A percentile compares a stretch with the other conserved stretches of the same genome.
Conservation (phyloP, 2,888 invertebrate genomes). For the Cryptocephalus primarius region DNA sequence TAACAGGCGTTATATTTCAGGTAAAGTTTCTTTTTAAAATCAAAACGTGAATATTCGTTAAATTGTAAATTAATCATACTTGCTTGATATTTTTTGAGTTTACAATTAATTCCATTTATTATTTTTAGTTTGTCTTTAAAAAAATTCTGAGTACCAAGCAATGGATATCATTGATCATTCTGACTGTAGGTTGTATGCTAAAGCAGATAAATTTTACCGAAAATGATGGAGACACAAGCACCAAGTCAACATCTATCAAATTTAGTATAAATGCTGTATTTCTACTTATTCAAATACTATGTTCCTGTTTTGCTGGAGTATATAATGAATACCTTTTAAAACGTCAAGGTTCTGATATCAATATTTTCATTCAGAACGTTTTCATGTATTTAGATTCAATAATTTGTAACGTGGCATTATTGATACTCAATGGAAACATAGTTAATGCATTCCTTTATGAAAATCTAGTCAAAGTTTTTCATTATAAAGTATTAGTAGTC, state of each 20-base stretch:
- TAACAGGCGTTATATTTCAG: slow-evolving; percentile 87
- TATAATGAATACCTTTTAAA: slow-evolving; percentile 92
- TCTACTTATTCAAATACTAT: slow-evolving; percentile 70
- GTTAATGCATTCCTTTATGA: slow-evolving; percentile 46
- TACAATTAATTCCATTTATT: slow-evolving; percentile 5
- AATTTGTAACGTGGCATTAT: slow-evolving; percentile 70
- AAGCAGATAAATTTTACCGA: slow-evolving; percentile 60
- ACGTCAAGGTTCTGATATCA: slow-evolving; percentile 69
- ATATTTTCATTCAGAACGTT: slow-evolving; percentile 87
- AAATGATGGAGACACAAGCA: slow-evolving; percentile 22
- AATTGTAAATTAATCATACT: too few relatives aligned
- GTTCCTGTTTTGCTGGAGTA: slow-evolving; percentile 89
- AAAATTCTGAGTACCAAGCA: slow-evolving; percentile 69
- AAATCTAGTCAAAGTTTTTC: slow-evolving; percentile 46
- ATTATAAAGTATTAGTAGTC: slow-evolving; percentile 65
- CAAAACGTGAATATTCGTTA: too few relatives aligned
- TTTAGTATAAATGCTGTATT: slow-evolving; percentile 52
- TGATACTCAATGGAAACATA: slow-evolving; percentile 56
- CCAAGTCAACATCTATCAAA: slow-evolving; percentile 32
- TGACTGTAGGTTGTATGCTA: slow-evolving; percentile 84
- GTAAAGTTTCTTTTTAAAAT: slow-evolving; percentile 37
- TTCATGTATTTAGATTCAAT: slow-evolving; percentile 95
- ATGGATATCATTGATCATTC: slow-evolving; percentile 78
- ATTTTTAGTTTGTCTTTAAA: slow-evolving; percentile 69
- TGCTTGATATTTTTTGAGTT: not conserved